These are phyloP conservation scores for Acanthococcus lagerstroemiae DNA, from an alignment of 2,888 invertebrate genomes.

Conservation along the genomic window DNA sequence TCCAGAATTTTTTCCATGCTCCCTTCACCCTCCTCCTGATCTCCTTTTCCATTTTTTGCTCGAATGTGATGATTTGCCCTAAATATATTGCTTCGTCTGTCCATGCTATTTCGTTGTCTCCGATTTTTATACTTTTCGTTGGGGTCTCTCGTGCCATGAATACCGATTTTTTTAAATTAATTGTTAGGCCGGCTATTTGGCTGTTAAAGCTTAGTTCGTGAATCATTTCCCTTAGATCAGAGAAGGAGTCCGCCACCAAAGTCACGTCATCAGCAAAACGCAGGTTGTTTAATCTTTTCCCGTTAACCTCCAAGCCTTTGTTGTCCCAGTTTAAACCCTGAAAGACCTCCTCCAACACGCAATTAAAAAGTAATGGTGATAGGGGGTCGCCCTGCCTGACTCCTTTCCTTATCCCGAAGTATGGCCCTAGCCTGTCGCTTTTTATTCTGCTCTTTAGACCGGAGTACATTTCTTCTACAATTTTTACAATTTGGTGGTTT, in stretches of 20 bases:
- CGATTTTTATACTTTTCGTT: background rate
- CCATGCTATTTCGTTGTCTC: background rate
- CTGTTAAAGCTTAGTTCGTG: background rate
- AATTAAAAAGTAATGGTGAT: no score
- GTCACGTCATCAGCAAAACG: constrained; percentile 23
- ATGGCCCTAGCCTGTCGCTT: background rate
- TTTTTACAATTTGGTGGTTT: background rate
- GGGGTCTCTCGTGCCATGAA: background rate
- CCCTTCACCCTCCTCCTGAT: background rate
- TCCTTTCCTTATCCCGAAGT: constrained; percentile 1
- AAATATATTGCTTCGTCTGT: background rate
- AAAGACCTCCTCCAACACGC: constrained; percentile 3
- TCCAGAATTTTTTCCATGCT: constrained; percentile 16
- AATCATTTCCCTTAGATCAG: constrained; percentile 12
- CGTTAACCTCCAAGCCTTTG: constrained; percentile 9
- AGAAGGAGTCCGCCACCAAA: background rate
- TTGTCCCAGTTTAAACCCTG: constrained; percentile 9
- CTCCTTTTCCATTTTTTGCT: constrained; percentile 2
- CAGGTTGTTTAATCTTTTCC: constrained; percentile 13
- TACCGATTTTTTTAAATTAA: constrained; percentile 19
- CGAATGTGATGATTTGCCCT: constrained; percentile 3
- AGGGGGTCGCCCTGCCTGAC: no score
- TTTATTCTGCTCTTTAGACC: background rate
- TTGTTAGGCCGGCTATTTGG: constrained; percentile 11
- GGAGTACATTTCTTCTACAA: background rate